Conservation (phyloP, 2,797 vertebrate species). For the Sebastes oblongus region DNA sequence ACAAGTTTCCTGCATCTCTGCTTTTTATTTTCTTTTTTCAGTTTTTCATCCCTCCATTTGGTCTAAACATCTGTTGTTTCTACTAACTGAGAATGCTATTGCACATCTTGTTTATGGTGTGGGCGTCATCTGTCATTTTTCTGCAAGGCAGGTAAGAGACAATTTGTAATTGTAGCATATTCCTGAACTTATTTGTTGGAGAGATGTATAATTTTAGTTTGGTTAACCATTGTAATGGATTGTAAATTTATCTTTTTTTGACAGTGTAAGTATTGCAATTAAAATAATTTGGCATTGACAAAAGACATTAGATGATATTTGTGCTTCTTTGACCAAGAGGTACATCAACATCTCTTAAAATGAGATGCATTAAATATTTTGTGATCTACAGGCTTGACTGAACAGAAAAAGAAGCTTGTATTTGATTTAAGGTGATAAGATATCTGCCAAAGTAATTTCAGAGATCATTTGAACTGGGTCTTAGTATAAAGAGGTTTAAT, state of each 20-base stretch:
- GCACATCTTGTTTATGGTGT: slow-evolving; percentile 53
- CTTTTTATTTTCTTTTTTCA: slow-evolving; percentile 7
- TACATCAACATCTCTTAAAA: neutral
- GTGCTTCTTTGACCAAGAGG: slow-evolving; percentile 1
- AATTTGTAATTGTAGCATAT: neutral
- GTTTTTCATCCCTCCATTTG: neutral
- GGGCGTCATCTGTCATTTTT: slow-evolving; percentile 65
- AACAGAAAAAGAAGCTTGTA: neutral
- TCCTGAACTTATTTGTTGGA: neutral
- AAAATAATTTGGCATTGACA: neutral
- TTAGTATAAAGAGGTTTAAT: neutral
- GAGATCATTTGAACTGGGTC: neutral
- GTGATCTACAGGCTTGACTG: neutral
- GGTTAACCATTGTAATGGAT: neutral
- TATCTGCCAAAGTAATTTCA: neutral
- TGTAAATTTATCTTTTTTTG: neutral
- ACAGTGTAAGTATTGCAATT: neutral
- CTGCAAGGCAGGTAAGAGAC: slow-evolving; percentile 76
- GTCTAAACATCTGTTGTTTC: neutral
- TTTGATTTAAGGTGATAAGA: neutral
- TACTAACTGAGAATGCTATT: slow-evolving; percentile 65
- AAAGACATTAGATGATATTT: neutral
- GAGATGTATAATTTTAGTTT: neutral
- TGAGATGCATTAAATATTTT: slow-evolving; percentile 51
- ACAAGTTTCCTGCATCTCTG: slow-evolving; percentile 44